Evolutionary conservation across 2,888 invertebrate genomes (phyloP), one percentile per base, ranked within the genome.

Genomic region (Morpho deidamia): DNA sequence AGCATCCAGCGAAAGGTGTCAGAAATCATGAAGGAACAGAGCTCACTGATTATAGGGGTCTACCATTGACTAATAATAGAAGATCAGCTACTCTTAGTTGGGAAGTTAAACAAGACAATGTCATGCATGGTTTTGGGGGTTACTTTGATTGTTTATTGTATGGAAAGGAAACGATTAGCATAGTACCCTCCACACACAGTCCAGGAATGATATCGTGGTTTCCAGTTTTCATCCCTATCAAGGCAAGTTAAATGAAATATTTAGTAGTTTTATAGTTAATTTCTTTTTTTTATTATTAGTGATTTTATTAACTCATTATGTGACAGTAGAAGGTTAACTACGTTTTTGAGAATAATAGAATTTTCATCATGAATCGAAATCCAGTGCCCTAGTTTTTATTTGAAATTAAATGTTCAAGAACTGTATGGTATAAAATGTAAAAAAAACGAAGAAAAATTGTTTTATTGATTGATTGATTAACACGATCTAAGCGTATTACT

Each of bases 181-280:
- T 97, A 70, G 93, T 95, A 68, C 99, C 99, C 1, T 91, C 92
- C 44, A 96, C 96, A 1, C 96, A 97, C 76, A 97, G 98, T 12
- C 91, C 92, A 0, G 96, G 96, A 65, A 97, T 99, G 97, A 95
- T 97, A 71, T 97, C 97, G 59, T 99, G 99, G 99, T 99, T 99
- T 79, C 98, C 99, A 7, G 96, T 98, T 62, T 95, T 95, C 68
- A 97, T 99, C 74, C 99, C 99, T 8, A 92, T 97, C 44, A 91
- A 92, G 84, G 96, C 95, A 85, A 83, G 81, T 69, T 14, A 3
- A 23, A 23, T 23, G 23, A 2, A 23, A 23, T 23, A 5, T 23
- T 23, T 3, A 23, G 5, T n/a, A n/a, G n/a, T n/a, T n/a, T n/a
- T n/a, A n/a, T n/a, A n/a, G n/a, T n/a, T n/a, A n/a, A n/a, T n/a